phyloP scores from a whole-genome alignment of 2,888 invertebrate genomes.

The Polietes domitor region DNA sequence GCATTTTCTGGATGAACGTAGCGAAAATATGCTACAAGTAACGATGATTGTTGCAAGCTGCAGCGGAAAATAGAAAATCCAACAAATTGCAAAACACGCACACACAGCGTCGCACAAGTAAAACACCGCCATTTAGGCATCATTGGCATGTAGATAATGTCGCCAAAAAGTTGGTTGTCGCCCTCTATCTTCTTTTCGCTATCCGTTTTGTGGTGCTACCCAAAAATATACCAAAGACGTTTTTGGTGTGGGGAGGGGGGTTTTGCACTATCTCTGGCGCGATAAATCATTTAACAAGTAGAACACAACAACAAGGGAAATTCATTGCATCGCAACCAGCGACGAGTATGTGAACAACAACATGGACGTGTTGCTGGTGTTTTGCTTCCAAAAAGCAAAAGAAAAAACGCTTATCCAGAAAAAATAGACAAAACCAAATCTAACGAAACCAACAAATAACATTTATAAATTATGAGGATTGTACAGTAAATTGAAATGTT shows the following conservation, averaged over 20 bases:
- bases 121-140: conserved; percentile 56
- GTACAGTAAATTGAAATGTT: conserved; percentile 77
- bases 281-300: conserved; percentile 63
- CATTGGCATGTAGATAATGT: conserved; percentile 61
- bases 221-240: conserved; percentile 41
- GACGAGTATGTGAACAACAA: conserved; percentile 25
- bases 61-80: not conserved
- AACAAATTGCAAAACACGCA: conserved; percentile 8
- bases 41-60: conserved; percentile 3
- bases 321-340: conserved; percentile 14
- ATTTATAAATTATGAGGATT: conserved; percentile 78
- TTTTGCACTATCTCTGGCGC: conserved; percentile 45
- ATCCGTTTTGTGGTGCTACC: not conserved
- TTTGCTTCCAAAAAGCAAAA: not conserved
- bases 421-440: conserved; percentile 2
- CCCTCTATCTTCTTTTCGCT: conserved; percentile 6
- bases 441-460: conserved; percentile 46
- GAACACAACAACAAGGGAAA: conserved; percentile 46
- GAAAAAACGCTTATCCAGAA: not conserved
- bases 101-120: not conserved
- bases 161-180: conserved; percentile 24
- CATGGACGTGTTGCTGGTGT: not conserved
- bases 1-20: conserved; percentile 21
- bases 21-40: conserved; percentile 32
- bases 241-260: conserved; percentile 45